Evolutionary conservation across 2,113 vertebrate species (phyloP).

Genomic region (human): GRCh38 chr22:42124001-42124500

Average conservation of each 20-base stretch:
- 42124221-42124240: fast-evolving
- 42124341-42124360: fast-evolving
- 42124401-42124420: fast-evolving
- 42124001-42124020: neutral
- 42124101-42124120: neutral
- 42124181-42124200: neutral
- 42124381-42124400: neutral
- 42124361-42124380: neutral
- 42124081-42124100: neutral
- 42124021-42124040: neutral
- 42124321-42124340: fast-evolving
- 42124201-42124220: neutral
- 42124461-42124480: fast-evolving
- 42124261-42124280: fast-evolving
- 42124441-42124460: neutral
- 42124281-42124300: fast-evolving
- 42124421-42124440: fast-evolving
- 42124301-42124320: fast-evolving
- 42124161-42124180: neutral
- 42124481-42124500: fast-evolving
- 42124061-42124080: neutral
- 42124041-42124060: neutral
- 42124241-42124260: fast-evolving
- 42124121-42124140: neutral
- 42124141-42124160: neutral